These are phyloP conservation scores for Agapostemon virescens DNA, from an alignment of 2,888 invertebrate genomes.

Conservation along the genomic window DNA sequence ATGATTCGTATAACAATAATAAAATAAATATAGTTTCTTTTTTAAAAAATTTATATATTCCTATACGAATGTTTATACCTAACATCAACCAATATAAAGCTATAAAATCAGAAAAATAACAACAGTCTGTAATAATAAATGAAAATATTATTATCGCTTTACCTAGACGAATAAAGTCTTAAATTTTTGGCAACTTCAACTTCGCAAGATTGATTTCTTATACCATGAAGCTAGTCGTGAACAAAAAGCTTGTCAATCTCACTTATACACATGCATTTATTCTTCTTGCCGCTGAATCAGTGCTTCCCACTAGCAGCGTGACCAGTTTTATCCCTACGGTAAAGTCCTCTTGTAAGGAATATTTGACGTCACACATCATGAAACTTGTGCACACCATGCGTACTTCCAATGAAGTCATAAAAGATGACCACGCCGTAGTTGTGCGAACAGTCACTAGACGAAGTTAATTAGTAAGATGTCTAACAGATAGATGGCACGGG, in stretches of 20 bases:
- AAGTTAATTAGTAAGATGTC: too few species aligned
- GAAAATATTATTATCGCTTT: slow-evolving; percentile 21
- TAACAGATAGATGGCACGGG: too few species aligned
- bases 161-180: slow-evolving; percentile 16
- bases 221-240: slow-evolving; percentile 16
- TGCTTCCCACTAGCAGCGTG: too few species aligned
- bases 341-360: too few species aligned
- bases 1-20: slow-evolving; percentile 4
- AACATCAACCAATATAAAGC: neutral
- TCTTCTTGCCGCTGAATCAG: too few species aligned
- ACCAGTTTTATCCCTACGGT: too few species aligned
- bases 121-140: slow-evolving; percentile 19
- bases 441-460: too few species aligned
- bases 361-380: too few species aligned
- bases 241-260: slow-evolving; percentile 1
- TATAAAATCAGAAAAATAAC: neutral
- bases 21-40: neutral
- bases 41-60: neutral
- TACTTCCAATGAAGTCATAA: too few species aligned
- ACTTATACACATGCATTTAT: neutral
- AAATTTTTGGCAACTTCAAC: slow-evolving; percentile 25
- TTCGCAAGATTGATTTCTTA: slow-evolving; percentile 23
- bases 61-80: neutral
- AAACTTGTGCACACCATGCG: too few species aligned
- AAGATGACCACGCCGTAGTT: too few species aligned